phyloP scores from a whole-genome alignment of 2,113 vertebrate genomes.

The Typhlomys cinereus region DNA sequence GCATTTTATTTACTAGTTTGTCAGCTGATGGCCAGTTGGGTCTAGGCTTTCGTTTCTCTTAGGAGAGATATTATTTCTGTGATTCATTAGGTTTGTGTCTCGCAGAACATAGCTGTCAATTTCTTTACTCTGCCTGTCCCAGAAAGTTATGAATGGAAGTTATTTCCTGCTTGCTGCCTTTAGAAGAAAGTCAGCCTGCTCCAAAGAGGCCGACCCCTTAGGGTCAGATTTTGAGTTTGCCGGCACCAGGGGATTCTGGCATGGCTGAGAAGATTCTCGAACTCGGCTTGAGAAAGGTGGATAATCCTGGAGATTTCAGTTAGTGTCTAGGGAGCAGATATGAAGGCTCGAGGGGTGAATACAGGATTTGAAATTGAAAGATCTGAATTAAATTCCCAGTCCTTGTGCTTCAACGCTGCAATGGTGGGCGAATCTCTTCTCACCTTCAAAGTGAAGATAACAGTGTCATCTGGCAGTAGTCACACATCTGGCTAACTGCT shows the following conservation, averaged over 20 bases:
- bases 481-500: background rate
- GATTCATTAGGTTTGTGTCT: constrained; percentile 1
- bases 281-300: background rate
- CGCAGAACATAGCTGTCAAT: background rate
- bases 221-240: constrained; percentile 20
- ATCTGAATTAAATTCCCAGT: background rate
- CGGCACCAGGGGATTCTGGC: background rate
- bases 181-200: constrained; percentile 26
- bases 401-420: background rate
- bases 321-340: background rate
- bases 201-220: background rate
- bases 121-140: constrained; percentile 28
- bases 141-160: constrained; percentile 62
- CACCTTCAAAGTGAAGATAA: background rate
- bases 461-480: background rate
- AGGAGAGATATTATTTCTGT: background rate
- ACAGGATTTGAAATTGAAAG: background rate
- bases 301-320: background rate
- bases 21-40: background rate
- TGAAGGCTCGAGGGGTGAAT: background rate
- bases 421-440: background rate
- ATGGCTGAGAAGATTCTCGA: background rate
- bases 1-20: background rate
- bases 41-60: background rate
- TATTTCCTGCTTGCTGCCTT: constrained; percentile 64